Percentiles rank a stretch among this genome's conserved stretches.
phyloP scores from a whole-genome alignment of 2,113 vertebrate genomes.

The Artemisiospiza belli region DNA sequence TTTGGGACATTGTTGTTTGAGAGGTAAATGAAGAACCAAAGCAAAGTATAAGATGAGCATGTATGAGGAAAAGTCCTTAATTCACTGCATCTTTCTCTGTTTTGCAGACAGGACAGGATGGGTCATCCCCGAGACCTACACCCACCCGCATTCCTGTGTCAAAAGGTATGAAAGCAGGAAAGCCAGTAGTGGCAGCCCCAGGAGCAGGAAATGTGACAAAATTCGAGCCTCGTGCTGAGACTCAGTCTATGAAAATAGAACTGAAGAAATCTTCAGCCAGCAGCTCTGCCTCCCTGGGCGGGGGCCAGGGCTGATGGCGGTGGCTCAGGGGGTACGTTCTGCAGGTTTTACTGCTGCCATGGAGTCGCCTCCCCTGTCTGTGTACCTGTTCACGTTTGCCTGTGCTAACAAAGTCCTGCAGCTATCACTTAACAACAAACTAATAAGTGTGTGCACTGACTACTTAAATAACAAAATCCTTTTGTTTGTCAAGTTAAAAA shows the following conservation, averaged over 20 bases:
- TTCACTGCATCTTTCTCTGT: constrained; percentile 30
- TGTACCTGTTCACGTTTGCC: constrained; percentile 40
- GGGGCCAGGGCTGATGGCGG: constrained; percentile 85
- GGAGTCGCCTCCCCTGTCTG: constrained; percentile 49
- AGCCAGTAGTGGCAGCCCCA: constrained; percentile 84
- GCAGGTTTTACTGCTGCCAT: constrained; percentile 70
- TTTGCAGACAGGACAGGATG: constrained; percentile 85
- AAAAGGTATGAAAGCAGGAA: constrained; percentile 93
- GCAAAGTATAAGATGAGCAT: neutral
- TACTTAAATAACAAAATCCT: constrained; percentile 36
- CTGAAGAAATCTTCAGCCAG: constrained; percentile 88
- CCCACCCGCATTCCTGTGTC: constrained; percentile 93
- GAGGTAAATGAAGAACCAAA: neutral
- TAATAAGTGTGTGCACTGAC: constrained; percentile 67
- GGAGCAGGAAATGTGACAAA: constrained; percentile 87
- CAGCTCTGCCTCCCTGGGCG: constrained; percentile 78
- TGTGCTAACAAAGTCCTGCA: constrained; percentile 71
- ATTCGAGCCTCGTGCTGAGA: constrained; percentile 88
- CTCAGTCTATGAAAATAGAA: constrained; percentile 95
- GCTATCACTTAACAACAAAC: constrained; percentile 63
- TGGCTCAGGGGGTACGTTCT: constrained; percentile 80
- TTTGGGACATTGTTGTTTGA: neutral
- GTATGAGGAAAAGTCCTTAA: neutral
- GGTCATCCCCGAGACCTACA: constrained; percentile 81
- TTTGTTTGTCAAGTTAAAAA: neutral